Percentiles rank a stretch among this genome's conserved stretches.
phyloP scores from a whole-genome alignment of 2,797 vertebrate species.

The Psittacula derbiana region DNA sequence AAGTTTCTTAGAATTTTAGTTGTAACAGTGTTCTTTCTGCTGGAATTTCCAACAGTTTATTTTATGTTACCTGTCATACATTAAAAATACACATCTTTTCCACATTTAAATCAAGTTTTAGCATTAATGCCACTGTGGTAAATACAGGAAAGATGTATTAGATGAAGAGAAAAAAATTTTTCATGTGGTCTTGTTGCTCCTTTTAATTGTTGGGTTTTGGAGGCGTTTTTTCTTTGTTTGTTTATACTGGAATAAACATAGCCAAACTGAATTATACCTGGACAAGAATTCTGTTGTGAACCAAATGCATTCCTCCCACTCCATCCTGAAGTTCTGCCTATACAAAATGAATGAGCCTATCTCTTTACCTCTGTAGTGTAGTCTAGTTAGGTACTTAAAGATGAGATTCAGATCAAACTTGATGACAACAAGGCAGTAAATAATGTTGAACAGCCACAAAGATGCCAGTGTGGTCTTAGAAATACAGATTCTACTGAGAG shows the following conservation, averaged over 20 bases:
- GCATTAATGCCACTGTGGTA: background rate
- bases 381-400: background rate
- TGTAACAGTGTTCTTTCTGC: background rate
- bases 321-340: background rate
- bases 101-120: background rate
- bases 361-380: background rate
- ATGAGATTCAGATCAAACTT: background rate
- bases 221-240: background rate
- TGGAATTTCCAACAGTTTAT: background rate
- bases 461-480: background rate
- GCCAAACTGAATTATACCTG: background rate
- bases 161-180: background rate
- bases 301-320: background rate
- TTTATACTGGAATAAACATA: background rate
- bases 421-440: background rate
- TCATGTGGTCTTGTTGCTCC: background rate
- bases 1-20: background rate
- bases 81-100: background rate
- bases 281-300: background rate
- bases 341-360: fast-evolving
- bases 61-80: background rate
- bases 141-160: background rate
- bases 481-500: background rate
- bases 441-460: background rate
- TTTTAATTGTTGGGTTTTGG: background rate